These are phyloP conservation scores for Calephelis virginiensis DNA, from an alignment of 1,140 invertebrate genomes.

Conservation along the genomic window DNA sequence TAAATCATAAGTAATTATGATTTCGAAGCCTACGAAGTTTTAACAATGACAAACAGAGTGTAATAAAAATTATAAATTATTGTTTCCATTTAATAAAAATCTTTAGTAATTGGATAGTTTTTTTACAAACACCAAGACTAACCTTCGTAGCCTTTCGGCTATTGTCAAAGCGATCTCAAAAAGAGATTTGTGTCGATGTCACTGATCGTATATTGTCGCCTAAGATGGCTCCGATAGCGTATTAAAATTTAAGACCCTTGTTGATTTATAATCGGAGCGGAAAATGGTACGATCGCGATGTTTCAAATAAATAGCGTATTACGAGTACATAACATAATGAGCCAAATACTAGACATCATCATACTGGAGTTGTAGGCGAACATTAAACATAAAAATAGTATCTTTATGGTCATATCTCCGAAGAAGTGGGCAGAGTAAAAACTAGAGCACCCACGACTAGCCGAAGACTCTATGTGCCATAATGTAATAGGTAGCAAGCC, in stretches of 20 bases:
- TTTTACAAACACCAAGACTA: neutral
- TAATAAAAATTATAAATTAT: too few relatives aligned
- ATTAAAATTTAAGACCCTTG: conserved; percentile 41
- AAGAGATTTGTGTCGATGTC: conserved; percentile 59
- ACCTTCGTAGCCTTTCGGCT: conserved; percentile 40
- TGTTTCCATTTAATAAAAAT: neutral
- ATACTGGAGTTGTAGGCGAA: too few relatives aligned
- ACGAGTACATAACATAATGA: too few relatives aligned
- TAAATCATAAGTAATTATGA: too few relatives aligned
- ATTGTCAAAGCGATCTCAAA: conserved; percentile 56
- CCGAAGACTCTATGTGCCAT: too few relatives aligned
- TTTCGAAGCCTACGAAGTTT: neutral
- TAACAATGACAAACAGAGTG: neutral
- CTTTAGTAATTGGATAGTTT: conserved; percentile 7
- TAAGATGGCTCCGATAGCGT: conserved; percentile 62
- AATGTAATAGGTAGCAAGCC: too few relatives aligned
- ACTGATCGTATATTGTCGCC: conserved; percentile 73
- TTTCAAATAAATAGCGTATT: too few relatives aligned
- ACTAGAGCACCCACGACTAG: too few relatives aligned
- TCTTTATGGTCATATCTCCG: too few relatives aligned
- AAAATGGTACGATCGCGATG: neutral
- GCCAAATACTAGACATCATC: too few relatives aligned
- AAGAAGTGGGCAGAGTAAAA: too few relatives aligned
- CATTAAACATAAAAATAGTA: too few relatives aligned
- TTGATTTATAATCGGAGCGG: conserved; percentile 38